Base-by-base conservation (phyloP, 1,140 invertebrate species). In the Babylonia areolata region DNA sequence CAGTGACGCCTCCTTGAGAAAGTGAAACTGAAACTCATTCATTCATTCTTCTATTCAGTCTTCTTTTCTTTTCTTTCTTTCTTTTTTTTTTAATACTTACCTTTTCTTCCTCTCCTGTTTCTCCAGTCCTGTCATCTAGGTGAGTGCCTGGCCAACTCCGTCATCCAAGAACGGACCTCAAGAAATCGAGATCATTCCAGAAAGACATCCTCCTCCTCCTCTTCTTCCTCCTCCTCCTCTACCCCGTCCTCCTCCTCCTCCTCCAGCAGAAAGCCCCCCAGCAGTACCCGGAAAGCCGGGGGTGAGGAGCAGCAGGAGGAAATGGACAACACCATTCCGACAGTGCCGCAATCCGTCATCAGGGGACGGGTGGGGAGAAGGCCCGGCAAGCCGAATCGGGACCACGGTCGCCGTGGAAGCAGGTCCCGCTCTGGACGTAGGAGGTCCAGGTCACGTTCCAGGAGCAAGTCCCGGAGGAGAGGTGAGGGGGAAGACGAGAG, bases 111-210 rank as follows among this genome's bases (percentile, higher is more conserved):
- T 23, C 58, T 35, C 0, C 23, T n/a, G 23, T 69, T 37, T 28
- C 75, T 81, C 20, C 85, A 88, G 87, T 64, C 75, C 17, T 88
- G 87, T 42, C 84, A 87, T 42, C 83, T 88, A 9, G 87, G 87
- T 23, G 87, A 87, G 54, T 88, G 87, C 46, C 64, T 85, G 20
- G 20, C 54, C 42, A 79, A 87, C 31, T 31, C 85, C 12, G 51
- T 39, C 80, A 78, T 64, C 37, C 58, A n/a, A 75, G 54, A 37
- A 54, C 64, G 11, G 77, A 88, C 71, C 28, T 40, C 37, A 71
- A 78, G 9, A 39, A 69, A 20, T 6, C 39, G 82, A 17, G 40
- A 35, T 17, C 40, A 23, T 35, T 40, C 31, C 9, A 77, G 15
- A 31, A 46, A 31, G 46, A 6, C 54, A 23, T 20, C 64, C 12